Evolutionary conservation across 1,140 invertebrate species (phyloP).

Genomic region (Diorhabda sublineata): DNA sequence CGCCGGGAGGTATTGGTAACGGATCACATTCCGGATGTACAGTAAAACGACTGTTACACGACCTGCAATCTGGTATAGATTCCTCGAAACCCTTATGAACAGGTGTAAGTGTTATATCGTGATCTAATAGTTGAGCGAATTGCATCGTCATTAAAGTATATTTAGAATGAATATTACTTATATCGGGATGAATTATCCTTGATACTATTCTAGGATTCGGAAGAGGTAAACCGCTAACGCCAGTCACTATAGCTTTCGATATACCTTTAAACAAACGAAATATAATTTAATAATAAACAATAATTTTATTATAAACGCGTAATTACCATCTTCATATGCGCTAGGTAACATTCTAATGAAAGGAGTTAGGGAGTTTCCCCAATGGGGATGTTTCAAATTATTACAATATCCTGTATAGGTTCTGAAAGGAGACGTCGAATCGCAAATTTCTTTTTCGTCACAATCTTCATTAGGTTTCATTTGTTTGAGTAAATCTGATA

Average conservation of each 20-base stretch:
- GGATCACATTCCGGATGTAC: slow-evolving; percentile 90
- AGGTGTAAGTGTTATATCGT: slow-evolving; percentile 88
- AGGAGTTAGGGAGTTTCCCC: slow-evolving; percentile 79
- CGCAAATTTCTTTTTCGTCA: slow-evolving; percentile 68
- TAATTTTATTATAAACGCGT: neutral
- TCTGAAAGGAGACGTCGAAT: slow-evolving; percentile 75
- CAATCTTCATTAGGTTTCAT: slow-evolving; percentile 52
- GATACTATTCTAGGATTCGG: slow-evolving; percentile 55
- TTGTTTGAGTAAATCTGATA: slow-evolving; percentile 50
- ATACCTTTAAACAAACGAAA: slow-evolving; percentile 49
- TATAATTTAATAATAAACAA: neutral
- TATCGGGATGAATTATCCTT: slow-evolving; percentile 81
- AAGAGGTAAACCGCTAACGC: slow-evolving; percentile 59
- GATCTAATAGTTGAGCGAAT: slow-evolving; percentile 87
- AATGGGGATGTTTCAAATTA: slow-evolving; percentile 79
- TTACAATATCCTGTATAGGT: slow-evolving; percentile 86
- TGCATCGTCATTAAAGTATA: slow-evolving; percentile 92
- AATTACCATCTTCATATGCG: slow-evolving; percentile 84
- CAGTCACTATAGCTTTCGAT: slow-evolving; percentile 66
- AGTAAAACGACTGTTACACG: slow-evolving; percentile 74
- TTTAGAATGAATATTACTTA: slow-evolving; percentile 66
- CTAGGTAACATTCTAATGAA: slow-evolving; percentile 82
- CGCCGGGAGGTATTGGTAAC: slow-evolving; percentile 75
- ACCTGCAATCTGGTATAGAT: slow-evolving; percentile 52
- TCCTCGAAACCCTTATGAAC: slow-evolving; percentile 66